These are phyloP conservation scores for Alexandromys oeconomus DNA, from an alignment of 2,797 vertebrate genomes.

Conservation along the genomic window DNA sequence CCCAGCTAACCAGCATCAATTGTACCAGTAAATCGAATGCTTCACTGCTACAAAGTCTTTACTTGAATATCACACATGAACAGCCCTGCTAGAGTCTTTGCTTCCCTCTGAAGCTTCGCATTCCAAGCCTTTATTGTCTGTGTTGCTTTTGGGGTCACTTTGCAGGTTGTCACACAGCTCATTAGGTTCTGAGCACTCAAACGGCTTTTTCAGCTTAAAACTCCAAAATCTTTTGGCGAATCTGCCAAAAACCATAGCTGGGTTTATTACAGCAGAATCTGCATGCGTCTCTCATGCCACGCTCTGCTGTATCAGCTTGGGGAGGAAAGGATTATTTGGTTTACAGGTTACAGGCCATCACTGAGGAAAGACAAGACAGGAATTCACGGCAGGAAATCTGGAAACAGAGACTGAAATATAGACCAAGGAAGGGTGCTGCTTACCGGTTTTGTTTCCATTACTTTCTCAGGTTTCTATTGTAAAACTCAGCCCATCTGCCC, in stretches of 20 bases:
- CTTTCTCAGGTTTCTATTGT: not conserved
- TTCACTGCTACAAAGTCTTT: not conserved
- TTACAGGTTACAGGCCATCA: not conserved
- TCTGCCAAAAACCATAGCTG: not conserved
- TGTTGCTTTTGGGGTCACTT: too few relatives aligned
- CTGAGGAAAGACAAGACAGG: not conserved
- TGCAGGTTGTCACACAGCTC: too few relatives aligned
- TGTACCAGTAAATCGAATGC: not conserved
- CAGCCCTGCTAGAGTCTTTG: too few relatives aligned
- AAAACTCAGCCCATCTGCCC: not conserved
- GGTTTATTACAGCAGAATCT: not conserved
- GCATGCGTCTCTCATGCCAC: not conserved
- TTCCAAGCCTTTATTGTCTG: not conserved
- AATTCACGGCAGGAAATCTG: not conserved
- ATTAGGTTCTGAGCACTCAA: not conserved
- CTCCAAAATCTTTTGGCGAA: not conserved
- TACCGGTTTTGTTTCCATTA: not conserved
- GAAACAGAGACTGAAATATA: not conserved
- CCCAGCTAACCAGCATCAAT: not conserved
- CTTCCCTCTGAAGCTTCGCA: not conserved
- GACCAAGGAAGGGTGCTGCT: not conserved
- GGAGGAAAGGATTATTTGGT: not conserved
- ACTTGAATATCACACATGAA: not conserved
- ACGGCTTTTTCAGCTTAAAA: not conserved
- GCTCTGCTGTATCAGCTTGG: too few relatives aligned